Percentiles rank a stretch among this genome's conserved stretches.
These are phyloP conservation scores for Micromesistius poutassou DNA, from an alignment of 2,797 vertebrate genomes.

Conservation along the genomic window DNA sequence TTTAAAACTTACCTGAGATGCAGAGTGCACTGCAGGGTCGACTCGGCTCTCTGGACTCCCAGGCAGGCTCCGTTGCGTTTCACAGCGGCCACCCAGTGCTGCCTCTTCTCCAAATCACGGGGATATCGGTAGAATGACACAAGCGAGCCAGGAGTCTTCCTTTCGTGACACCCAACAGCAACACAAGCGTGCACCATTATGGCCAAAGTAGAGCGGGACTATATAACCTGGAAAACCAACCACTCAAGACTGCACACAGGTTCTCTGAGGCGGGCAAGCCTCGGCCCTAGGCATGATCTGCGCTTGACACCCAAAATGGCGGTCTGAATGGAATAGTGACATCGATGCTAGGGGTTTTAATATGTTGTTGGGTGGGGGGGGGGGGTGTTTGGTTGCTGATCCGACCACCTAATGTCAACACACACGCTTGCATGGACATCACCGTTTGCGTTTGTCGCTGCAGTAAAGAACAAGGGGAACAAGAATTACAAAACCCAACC, in stretches of 20 bases:
- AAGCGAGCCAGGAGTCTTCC: neutral
- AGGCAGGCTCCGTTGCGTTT: neutral
- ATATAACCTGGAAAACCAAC: neutral
- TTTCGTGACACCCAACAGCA: neutral
- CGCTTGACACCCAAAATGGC: neutral
- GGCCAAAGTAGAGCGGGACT: neutral
- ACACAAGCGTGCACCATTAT: neutral
- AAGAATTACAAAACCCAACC: neutral
- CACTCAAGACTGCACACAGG: too few species aligned
- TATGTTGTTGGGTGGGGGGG: neutral
- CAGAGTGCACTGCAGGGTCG: neutral
- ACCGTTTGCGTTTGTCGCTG: neutral
- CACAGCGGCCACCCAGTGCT: neutral
- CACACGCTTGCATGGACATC: neutral
- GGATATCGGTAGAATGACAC: neutral
- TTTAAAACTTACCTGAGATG: neutral
- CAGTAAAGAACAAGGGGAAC: neutral
- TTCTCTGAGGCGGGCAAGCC: too few species aligned
- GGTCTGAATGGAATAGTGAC: neutral
- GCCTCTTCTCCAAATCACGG: neutral
- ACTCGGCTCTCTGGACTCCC: too few species aligned
- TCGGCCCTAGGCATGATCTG: too few species aligned
- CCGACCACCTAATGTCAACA: neutral
- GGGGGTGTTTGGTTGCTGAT: neutral
- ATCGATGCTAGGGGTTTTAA: neutral